Base-by-base conservation (phyloP, 2,888 invertebrate genomes). In the Pseudococcus longispinus region DNA sequence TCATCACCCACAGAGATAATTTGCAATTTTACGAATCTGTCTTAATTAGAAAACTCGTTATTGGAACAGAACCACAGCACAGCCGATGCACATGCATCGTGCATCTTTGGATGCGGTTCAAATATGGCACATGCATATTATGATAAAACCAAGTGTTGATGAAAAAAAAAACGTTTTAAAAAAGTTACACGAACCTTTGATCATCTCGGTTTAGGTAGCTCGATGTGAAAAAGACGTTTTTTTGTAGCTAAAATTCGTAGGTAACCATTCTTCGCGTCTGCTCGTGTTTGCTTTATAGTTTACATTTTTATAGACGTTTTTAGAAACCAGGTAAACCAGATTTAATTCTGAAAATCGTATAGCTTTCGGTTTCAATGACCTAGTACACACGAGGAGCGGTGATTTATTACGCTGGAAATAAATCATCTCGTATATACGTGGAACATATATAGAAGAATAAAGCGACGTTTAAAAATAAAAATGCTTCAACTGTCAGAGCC, bases 261-360 rank as follows among this genome's bases (percentile, higher is more conserved):
- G n/a, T n/a, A n/a, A n/a, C 29, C 1, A 18, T 70, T 29, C 18
- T 70, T 70, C 29, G 5, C 70, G 70, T 29, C 70, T 32, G 70
- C 70, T 70, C 23, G n/a, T 18, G n/a, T 65, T 37, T 37, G 37
- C 23, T 20, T 60, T 65, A 13, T 11, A 11, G 65, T 65, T 26
- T 11, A 77, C 70, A 37, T 26, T 55, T 20, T 77, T 29, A 32
- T 37, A 37, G 77, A 37, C 42, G 32, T 80, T 80, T 42, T 42
- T 80, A 42, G 13, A 80, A 80, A 80, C 77, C 77, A 80, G 77
- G 77, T 80, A 80, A 80, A 80, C 77, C 77, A 80, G 77, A 80
- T 80, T 80, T 37, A 80, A 80, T 42, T 80, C 77, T 80, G 20
- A 80, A 80, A 80, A 80, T 80, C 77, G 42, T 42, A 37, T 9